Conservation (phyloP, 2,113 vertebrate genomes). For the Etheostoma spectabile region DNA sequence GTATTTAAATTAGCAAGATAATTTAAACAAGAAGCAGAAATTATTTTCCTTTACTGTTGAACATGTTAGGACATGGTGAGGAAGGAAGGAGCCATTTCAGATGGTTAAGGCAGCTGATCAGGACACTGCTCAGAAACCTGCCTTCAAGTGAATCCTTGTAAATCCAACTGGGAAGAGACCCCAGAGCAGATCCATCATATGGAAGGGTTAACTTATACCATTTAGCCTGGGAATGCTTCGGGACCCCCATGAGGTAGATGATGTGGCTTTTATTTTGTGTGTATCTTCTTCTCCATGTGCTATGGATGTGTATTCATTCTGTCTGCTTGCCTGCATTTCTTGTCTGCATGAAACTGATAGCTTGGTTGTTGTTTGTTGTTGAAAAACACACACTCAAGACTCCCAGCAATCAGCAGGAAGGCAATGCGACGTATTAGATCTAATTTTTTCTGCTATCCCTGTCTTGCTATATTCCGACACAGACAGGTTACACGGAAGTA, state of each 20-base stretch:
- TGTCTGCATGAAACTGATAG: conserved; percentile 22
- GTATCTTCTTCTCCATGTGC: not conserved
- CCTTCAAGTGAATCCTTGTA: not conserved
- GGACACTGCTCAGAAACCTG: not conserved
- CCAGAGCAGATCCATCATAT: not conserved
- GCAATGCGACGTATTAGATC: conserved; percentile 18
- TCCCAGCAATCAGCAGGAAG: conserved; percentile 36
- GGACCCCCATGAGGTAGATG: not conserved
- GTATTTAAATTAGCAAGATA: not conserved
- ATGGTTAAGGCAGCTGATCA: not conserved
- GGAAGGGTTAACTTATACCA: not conserved
- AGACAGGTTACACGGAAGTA: conserved; percentile 20
- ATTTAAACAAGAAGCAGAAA: not conserved
- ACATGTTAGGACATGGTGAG: not conserved
- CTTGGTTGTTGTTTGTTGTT: not conserved
- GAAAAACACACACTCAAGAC: conserved; percentile 20
- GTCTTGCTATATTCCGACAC: not conserved
- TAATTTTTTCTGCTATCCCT: conserved; percentile 20
- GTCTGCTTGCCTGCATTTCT: conserved; percentile 6
- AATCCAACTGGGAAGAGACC: not conserved
- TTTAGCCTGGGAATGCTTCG: not conserved
- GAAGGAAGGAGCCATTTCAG: not conserved
- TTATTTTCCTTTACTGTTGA: not conserved
- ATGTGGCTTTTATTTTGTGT: conserved; percentile 3
- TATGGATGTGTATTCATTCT: conserved; percentile 10